phyloP scores from a whole-genome alignment of 1,140 invertebrate species.

The Plectrocnemia conspersa region DNA sequence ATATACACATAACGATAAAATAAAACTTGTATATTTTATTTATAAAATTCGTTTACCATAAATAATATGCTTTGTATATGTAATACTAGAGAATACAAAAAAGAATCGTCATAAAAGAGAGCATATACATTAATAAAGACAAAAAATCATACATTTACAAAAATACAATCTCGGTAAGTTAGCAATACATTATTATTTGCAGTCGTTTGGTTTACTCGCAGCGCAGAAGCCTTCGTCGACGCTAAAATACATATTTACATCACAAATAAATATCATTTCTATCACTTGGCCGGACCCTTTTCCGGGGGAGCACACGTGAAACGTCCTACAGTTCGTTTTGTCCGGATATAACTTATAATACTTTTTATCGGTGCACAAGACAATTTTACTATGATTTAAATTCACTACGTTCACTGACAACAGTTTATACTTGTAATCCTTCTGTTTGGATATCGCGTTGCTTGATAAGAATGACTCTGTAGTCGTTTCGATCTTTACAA shows the following conservation, averaged over 20 bases:
- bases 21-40: too few relatives aligned
- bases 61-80: too few relatives aligned
- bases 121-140: too few relatives aligned
- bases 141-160: too few relatives aligned
- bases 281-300: conserved; percentile 28
- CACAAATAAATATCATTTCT: conserved; percentile 30
- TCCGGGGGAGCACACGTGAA: conserved; percentile 32
- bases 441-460: not conserved
- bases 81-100: too few relatives aligned
- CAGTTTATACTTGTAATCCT: conserved; percentile 23
- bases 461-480: conserved; percentile 22
- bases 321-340: conserved; percentile 33
- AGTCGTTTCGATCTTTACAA: conserved; percentile 29
- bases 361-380: conserved; percentile 30
- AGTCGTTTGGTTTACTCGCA: conserved; percentile 32
- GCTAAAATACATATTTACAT: conserved; percentile 30
- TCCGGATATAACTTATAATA: conserved; percentile 33
- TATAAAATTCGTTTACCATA: too few relatives aligned
- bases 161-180: too few relatives aligned
- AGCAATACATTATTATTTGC: conserved; percentile 20
- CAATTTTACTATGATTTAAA: conserved; percentile 25
- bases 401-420: conserved; percentile 27
- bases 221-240: conserved; percentile 19
- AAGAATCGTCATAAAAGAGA: too few relatives aligned
- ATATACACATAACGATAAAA: too few relatives aligned